phyloP scores from a whole-genome alignment of 1,140 invertebrate species.

The Trialeurodes vaporariorum region DNA sequence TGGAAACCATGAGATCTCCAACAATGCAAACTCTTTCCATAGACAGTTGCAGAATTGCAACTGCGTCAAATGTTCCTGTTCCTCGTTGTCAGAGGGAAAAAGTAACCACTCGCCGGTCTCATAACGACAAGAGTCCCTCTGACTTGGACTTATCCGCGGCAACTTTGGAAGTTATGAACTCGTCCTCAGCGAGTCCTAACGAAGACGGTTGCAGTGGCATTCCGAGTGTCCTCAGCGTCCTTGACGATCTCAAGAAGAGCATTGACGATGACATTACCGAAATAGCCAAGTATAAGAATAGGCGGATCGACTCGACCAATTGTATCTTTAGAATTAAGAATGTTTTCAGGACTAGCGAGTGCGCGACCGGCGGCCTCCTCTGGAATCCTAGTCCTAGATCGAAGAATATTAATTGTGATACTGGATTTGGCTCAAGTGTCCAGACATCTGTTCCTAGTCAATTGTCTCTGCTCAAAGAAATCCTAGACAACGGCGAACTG shows the following conservation, averaged over 20 bases:
- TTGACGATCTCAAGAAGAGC: slow-evolving; percentile 21
- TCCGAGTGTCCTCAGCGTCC: slow-evolving; percentile 16
- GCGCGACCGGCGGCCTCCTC: neutral
- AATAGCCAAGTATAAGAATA: neutral
- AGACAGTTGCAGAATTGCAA: no score
- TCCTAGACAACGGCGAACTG: slow-evolving; percentile 5
- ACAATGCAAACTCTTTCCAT: neutral
- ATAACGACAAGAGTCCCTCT: no score
- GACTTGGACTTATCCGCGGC: no score
- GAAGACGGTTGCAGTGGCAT: slow-evolving; percentile 1
- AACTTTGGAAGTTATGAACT: neutral
- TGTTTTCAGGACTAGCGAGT: slow-evolving; percentile 13
- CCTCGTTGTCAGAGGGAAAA: neutral
- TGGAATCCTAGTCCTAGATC: neutral
- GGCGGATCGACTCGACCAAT: neutral
- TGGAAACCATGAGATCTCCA: neutral
- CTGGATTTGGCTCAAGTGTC: no score
- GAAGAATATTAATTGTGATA: neutral
- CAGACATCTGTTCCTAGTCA: neutral
- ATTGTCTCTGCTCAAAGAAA: slow-evolving; percentile 8
- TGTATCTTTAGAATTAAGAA: neutral
- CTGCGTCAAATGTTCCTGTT: no score
- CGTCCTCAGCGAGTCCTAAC: slow-evolving; percentile 1
- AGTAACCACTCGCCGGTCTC: no score
- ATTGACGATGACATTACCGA: slow-evolving; percentile 22